phyloP scores from a whole-genome alignment of 2,113 vertebrate genomes.

The Nerophis lumbriciformis region DNA sequence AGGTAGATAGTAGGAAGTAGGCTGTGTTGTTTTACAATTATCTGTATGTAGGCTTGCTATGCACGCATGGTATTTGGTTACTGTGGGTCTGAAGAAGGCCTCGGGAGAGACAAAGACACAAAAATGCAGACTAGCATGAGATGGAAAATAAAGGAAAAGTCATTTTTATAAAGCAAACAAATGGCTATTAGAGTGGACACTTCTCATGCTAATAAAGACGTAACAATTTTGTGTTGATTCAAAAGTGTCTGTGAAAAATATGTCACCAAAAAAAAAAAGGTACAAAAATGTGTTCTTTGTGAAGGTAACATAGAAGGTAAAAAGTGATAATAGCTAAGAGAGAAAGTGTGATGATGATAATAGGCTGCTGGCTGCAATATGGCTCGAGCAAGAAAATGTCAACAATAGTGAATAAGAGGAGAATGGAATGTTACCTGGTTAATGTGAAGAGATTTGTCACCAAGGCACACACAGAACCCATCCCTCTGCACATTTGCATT shows the following conservation, averaged over 20 bases:
- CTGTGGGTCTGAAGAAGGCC: constrained; percentile 1
- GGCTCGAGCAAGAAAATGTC: not conserved
- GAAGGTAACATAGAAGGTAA: too few relatives aligned
- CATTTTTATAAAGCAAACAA: constrained; percentile 34
- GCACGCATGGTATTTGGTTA: constrained; percentile 44
- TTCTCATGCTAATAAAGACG: too few relatives aligned
- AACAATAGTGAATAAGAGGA: not conserved
- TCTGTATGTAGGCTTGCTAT: constrained; percentile 45
- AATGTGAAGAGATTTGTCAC: not conserved
- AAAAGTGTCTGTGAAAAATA: constrained; percentile 2
- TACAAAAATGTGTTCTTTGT: too few relatives aligned
- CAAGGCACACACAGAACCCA: not conserved
- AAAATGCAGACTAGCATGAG: constrained; percentile 11
- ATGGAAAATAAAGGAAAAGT: not conserved
- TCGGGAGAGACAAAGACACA: constrained; percentile 26
- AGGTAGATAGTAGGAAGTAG: constrained; percentile 21
- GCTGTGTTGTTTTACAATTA: constrained; percentile 38
- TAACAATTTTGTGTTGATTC: too few relatives aligned
- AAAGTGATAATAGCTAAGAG: too few relatives aligned
- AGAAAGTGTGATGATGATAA: not conserved
- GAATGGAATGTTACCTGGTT: not conserved
- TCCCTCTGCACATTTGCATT: too few relatives aligned
- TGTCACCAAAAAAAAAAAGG: constrained; percentile 2
- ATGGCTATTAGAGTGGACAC: constrained; percentile 2
- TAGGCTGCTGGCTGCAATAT: not conserved